A percentile compares a stretch with the other conserved stretches of the same genome.
Evolutionary conservation across 2,888 invertebrate species (phyloP).

Genomic region (Prosapia bicincta): DNA sequence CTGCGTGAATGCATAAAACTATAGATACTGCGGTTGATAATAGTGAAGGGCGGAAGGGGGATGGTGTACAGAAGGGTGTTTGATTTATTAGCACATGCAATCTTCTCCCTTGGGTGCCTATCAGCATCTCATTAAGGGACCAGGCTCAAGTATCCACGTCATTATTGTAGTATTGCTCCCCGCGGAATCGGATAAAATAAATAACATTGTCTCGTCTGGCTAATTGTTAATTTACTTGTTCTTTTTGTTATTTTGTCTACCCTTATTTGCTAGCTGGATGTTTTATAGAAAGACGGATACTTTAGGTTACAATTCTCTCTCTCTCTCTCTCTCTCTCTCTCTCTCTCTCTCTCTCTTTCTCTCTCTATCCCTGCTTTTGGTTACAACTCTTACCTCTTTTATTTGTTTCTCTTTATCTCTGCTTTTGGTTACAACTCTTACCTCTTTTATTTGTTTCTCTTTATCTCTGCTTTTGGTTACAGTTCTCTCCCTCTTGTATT

Average conservation of each 20-base stretch:
- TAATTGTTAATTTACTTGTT: background rate
- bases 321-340: no score
- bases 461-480: no score
- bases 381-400: no score
- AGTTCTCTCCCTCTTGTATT: no score
- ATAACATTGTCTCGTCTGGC: background rate
- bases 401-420: no score
- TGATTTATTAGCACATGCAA: conserved; percentile 20
- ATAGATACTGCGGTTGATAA: background rate
- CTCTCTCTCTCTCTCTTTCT: no score
- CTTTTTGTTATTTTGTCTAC: background rate
- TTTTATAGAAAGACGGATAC: no score
- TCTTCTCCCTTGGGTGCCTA: conserved; percentile 18
- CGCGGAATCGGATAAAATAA: background rate
- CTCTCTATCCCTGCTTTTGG: no score
- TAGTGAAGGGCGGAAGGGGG: background rate
- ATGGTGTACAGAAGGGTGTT: conserved; percentile 8
- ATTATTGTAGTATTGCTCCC: background rate
- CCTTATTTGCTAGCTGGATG: no score
- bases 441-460: no score
- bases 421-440: no score
- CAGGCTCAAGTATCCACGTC: conserved; percentile 9
- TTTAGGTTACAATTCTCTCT: no score
- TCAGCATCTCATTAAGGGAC: conserved; percentile 24
- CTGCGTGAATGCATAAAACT: background rate